Evolutionary conservation across 2,797 vertebrate genomes (phyloP).

Genomic region (Phrynocephalus guinanensis): DNA sequence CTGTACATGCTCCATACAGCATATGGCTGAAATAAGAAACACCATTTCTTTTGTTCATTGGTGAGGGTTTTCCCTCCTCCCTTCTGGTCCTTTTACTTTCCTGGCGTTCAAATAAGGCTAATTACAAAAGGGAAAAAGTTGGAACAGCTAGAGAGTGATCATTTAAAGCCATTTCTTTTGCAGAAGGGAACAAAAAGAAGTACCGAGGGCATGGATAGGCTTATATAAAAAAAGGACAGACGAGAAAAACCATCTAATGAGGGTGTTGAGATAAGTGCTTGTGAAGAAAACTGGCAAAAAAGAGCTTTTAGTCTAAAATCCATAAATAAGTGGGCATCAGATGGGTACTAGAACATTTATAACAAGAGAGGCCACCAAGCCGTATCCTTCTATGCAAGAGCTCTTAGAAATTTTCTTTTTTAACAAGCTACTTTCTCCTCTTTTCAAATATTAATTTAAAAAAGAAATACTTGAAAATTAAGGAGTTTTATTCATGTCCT

Average conservation of each 20-base stretch:
- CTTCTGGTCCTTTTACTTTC: constrained; percentile 82
- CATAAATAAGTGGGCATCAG: constrained; percentile 85
- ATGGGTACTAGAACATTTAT: constrained; percentile 82
- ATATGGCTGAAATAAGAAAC: constrained; percentile 81
- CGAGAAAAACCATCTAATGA: constrained; percentile 87
- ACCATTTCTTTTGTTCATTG: constrained; percentile 81
- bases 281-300: constrained; percentile 86
- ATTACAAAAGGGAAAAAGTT: constrained; percentile 85
- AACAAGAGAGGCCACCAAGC: constrained; percentile 80
- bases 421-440: constrained; percentile 75
- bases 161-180: constrained; percentile 86
- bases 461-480: constrained; percentile 84
- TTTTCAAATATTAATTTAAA: constrained; percentile 80
- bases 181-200: constrained; percentile 83
- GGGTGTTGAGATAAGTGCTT: constrained; percentile 85
- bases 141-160: constrained; percentile 81
- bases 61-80: constrained; percentile 64
- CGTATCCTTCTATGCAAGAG: constrained; percentile 76
- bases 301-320: constrained; percentile 86
- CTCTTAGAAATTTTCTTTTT: constrained; percentile 72
- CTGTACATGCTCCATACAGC: constrained; percentile 69
- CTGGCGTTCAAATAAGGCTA: constrained; percentile 84
- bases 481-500: constrained; percentile 79
- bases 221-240: constrained; percentile 81
- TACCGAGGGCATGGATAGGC: constrained; percentile 81